phyloP scores from a whole-genome alignment of 1,140 invertebrate genomes.

The Panulirus ornatus region DNA sequence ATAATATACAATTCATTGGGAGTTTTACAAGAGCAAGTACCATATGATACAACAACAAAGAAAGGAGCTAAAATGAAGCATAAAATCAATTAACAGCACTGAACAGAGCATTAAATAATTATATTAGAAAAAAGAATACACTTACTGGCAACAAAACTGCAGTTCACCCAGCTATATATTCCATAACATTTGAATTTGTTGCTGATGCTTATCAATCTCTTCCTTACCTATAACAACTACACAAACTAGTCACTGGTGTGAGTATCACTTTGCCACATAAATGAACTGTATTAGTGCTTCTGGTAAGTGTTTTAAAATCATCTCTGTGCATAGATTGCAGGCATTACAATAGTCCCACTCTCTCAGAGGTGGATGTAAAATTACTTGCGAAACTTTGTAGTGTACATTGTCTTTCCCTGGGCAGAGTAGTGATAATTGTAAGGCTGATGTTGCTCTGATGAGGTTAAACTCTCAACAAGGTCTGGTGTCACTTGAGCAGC shows the following conservation, averaged over 20 bases:
- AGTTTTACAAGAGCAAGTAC: too few relatives aligned
- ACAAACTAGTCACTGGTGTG: neutral
- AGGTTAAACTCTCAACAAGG: constrained; percentile 62
- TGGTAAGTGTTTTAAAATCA: neutral
- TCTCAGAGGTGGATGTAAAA: neutral
- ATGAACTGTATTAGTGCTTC: neutral
- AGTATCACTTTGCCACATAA: neutral
- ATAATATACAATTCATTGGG: too few relatives aligned
- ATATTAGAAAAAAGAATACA: too few relatives aligned
- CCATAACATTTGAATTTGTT: too few relatives aligned
- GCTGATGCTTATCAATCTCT: too few relatives aligned
- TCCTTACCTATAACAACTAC: neutral
- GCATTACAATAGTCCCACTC: neutral
- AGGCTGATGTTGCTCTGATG: constrained; percentile 52
- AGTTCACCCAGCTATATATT: too few relatives aligned
- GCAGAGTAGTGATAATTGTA: constrained; percentile 54
- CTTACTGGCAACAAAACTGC: too few relatives aligned
- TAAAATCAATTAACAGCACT: too few relatives aligned
- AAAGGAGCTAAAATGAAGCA: too few relatives aligned
- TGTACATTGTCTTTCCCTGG: constrained; percentile 45
- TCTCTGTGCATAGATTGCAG: neutral
- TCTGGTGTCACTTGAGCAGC: constrained; percentile 64
- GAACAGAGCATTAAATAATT: too few relatives aligned
- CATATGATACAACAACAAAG: too few relatives aligned
- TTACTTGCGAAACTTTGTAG: constrained; percentile 50